These are phyloP conservation scores for Nyleta sp. DNA, from an alignment of 2,888 invertebrate species.

Conservation along the genomic window DNA sequence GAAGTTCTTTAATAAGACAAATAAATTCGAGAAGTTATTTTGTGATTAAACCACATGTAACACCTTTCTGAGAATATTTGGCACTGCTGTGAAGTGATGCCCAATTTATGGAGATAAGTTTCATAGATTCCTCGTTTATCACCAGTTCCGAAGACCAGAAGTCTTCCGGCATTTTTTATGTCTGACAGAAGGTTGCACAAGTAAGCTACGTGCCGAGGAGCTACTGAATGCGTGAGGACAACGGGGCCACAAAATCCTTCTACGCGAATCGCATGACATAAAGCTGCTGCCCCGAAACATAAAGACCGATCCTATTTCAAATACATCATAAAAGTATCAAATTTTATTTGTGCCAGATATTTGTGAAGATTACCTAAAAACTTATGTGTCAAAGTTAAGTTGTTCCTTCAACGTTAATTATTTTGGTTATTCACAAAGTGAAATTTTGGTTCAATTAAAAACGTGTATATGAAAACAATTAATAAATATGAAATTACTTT, in stretches of 20 bases:
- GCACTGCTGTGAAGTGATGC: conserved; percentile 83
- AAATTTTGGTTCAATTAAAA: too few species aligned
- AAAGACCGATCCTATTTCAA: conserved; percentile 88
- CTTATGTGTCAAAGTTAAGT: too few species aligned
- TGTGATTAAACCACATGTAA: neutral
- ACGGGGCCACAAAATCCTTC: conserved; percentile 88
- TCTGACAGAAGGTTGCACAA: conserved; percentile 87
- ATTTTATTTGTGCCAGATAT: conserved; percentile 11
- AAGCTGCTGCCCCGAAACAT: conserved; percentile 90
- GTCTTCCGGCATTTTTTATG: conserved; percentile 85
- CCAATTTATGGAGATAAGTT: conserved; percentile 87
- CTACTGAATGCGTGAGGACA: conserved; percentile 90
- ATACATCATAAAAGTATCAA: conserved; percentile 1
- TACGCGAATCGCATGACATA: conserved; percentile 87
- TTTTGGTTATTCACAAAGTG: too few species aligned
- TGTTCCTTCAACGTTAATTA: too few species aligned
- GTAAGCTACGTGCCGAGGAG: conserved; percentile 91
- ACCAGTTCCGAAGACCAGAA: conserved; percentile 86
- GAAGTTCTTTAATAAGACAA: too few species aligned
- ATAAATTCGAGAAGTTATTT: neutral
- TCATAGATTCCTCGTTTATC: conserved; percentile 85
- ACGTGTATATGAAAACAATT: too few species aligned
- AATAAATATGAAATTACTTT: too few species aligned
- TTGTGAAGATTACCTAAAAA: too few species aligned
- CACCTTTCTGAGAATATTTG: conserved; percentile 77